Conservation (phyloP, 2,113 vertebrate species). For the Hypocryptadius cinnamomeus region DNA sequence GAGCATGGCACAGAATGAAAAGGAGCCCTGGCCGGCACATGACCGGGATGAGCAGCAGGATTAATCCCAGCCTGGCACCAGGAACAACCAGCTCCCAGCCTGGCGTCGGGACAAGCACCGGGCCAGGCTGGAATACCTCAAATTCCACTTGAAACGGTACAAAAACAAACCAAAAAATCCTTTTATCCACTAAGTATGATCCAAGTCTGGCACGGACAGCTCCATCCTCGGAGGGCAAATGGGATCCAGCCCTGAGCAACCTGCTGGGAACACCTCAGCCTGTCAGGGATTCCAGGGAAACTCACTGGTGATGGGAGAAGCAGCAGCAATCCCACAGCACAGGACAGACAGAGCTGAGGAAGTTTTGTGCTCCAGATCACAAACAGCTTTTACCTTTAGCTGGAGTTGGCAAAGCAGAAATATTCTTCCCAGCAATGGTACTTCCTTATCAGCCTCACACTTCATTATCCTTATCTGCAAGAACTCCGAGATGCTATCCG, state of each 20-base stretch:
- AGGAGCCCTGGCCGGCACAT: neutral
- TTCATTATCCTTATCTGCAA: neutral
- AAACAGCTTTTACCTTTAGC: neutral
- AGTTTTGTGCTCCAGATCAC: neutral
- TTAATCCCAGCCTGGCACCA: neutral
- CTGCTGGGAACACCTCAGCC: neutral
- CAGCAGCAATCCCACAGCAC: neutral
- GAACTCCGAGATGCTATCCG: neutral
- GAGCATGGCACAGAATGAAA: neutral
- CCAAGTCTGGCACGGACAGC: neutral
- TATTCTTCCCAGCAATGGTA: neutral
- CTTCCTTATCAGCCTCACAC: neutral
- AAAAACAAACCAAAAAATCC: neutral
- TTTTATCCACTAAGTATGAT: neutral
- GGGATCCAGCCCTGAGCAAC: neutral
- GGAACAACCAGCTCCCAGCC: neutral
- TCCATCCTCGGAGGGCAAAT: rapidly evolving
- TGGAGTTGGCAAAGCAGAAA: neutral
- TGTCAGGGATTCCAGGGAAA: neutral
- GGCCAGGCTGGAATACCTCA: neutral
- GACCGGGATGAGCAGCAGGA: neutral
- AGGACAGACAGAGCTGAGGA: neutral
- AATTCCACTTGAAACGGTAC: neutral
- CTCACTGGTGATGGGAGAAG: rapidly evolving
- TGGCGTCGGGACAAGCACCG: rapidly evolving